phyloP scores from a whole-genome alignment of 35 echinoderm and acorn worm species.

The Chiridota heheva region DNA sequence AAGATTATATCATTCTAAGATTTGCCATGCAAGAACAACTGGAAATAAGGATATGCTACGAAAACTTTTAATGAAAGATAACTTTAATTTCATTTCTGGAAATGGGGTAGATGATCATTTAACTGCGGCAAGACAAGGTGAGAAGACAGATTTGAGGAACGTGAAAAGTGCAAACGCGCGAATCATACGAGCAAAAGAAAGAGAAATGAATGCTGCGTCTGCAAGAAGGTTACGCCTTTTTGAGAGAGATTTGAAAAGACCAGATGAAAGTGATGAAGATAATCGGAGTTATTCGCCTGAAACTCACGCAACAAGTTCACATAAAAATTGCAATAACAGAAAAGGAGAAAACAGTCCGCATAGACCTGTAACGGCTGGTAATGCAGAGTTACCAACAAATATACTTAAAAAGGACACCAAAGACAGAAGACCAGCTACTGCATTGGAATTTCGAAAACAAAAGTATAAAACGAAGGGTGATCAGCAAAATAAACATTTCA shows the following conservation, averaged over 20 bases:
- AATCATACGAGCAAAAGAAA: slow-evolving; percentile 33
- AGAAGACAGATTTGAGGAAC: neutral
- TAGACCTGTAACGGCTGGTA: neutral
- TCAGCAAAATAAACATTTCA: neutral
- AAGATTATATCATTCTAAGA: slow-evolving; percentile 73
- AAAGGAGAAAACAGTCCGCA: neutral
- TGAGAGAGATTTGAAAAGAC: neutral
- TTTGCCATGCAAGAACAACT: slow-evolving; percentile 84
- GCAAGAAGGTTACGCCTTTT: slow-evolving; percentile 20
- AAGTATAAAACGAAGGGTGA: slow-evolving; percentile 1
- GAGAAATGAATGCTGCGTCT: slow-evolving; percentile 9
- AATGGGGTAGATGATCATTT: slow-evolving; percentile 16
- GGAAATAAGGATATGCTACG: slow-evolving; percentile 76
- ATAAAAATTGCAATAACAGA: neutral
- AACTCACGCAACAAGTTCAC: neutral
- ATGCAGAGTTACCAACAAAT: too few species aligned
- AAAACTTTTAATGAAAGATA: slow-evolving; percentile 66
- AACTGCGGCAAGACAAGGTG: neutral
- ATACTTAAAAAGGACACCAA: too few species aligned
- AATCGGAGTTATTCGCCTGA: neutral
- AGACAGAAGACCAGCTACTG: too few species aligned
- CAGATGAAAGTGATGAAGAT: neutral
- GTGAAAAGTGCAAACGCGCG: slow-evolving; percentile 15
- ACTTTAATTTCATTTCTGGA: slow-evolving; percentile 49
- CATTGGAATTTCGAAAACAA: neutral